Evolutionary conservation across 2,888 invertebrate genomes (phyloP), one percentile per base, ranked within the genome.

Genomic region (Campopleginae sp.): DNA sequence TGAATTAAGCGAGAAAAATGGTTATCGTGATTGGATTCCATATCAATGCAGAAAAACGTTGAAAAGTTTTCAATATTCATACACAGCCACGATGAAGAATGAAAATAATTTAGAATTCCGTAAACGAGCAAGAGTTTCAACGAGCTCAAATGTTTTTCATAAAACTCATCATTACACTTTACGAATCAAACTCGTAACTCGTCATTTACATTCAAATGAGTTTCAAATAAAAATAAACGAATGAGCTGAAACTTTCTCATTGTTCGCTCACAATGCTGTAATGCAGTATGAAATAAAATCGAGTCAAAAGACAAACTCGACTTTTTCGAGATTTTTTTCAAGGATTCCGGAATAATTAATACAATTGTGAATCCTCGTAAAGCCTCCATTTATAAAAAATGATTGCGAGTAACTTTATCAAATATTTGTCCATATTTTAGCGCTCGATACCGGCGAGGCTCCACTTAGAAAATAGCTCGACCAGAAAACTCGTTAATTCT

Each of bases 1-100:
- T 51, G 63, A 83, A 70, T 74, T 63, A 10, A 66, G 58, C 33
- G n/a, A 19, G n/a, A 58, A 23, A n/a, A 74, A 78, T 61, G 61
- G 14, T 58, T 14, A 14, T 58, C 58, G 27, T 27, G 14, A 27
- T 27, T 58, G 5, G 2, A 12, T 27, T 58, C 14, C 27, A 14
- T 58, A 27, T 58, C 1, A 27, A 4, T 14, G 12, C 8, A 27
- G 4, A 27, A 27, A 12, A 33, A n/a, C 10, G 17, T 65, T 19
- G 33, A 65, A 51, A 65, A 2, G 12, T 65, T 65, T 33, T n/a
- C 23, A 23, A 14, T 23, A 44, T 66, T 19, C 19, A 23, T n/a
- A 42, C 42, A 42, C 42, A 14, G 27, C 27, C 5, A 23, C 23
- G 66, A 66, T n/a, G 23, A 5, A 6, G 42, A 5, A 42, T 10